Conservation (phyloP, 1,140 invertebrate genomes). For the Cherax destructor region DNA sequence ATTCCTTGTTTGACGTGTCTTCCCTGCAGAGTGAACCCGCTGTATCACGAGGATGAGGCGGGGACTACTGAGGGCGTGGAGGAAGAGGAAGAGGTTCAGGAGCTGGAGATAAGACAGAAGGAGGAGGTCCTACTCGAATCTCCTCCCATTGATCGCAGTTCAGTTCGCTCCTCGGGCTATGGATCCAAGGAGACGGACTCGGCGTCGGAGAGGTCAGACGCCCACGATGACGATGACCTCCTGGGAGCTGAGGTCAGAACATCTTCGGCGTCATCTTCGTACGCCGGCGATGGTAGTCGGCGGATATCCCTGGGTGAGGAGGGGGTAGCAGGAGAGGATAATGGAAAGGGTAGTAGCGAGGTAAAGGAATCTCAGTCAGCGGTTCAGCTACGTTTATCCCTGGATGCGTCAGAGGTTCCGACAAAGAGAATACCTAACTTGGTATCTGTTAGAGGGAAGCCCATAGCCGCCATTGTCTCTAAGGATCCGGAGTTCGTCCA, state of each 20-base stretch:
- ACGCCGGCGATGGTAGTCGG: not conserved
- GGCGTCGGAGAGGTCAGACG: conserved; percentile 52
- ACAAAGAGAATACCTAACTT: too few species aligned
- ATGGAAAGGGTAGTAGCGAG: not conserved
- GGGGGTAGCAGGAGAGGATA: not conserved
- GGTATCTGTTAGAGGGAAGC: not conserved
- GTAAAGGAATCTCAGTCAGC: not conserved
- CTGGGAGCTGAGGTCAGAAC: not conserved
- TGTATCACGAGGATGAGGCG: conserved; percentile 27
- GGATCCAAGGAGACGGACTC: conserved; percentile 68
- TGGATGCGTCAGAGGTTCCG: too few species aligned
- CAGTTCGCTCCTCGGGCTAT: conserved; percentile 64
- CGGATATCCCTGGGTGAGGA: not conserved
- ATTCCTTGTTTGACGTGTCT: too few species aligned
- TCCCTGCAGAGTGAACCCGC: conserved; percentile 36
- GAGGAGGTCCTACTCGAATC: conserved; percentile 21
- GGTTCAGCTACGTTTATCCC: too few species aligned
- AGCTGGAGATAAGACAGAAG: not conserved
- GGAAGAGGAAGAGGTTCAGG: not conserved
- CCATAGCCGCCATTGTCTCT: conserved; percentile 3
- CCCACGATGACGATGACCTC: conserved; percentile 33
- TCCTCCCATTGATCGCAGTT: conserved; percentile 60
- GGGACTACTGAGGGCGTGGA: not conserved
- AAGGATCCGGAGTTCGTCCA: conserved; percentile 45
- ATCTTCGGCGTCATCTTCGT: not conserved